Percentiles rank a stretch among this genome's conserved stretches.
These are phyloP conservation scores for Cataglyphis livida DNA, from an alignment of 2,888 invertebrate species.

Conservation along the genomic window DNA sequence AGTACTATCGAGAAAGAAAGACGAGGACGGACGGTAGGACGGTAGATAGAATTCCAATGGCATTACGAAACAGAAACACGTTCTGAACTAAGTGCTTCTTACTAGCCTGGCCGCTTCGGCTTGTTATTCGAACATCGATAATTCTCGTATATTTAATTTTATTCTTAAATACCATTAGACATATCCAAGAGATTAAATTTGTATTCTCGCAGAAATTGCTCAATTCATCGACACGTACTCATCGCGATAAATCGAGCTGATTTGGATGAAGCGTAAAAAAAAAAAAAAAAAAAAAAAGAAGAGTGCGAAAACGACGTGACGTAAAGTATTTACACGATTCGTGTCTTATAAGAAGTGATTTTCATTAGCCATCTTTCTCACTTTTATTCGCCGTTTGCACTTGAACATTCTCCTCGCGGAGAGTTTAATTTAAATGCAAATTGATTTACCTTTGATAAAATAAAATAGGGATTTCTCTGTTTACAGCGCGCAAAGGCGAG, in stretches of 20 bases:
- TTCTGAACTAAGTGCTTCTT: constrained; percentile 67
- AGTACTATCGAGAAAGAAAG: background rate
- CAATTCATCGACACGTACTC: background rate
- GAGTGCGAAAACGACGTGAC: background rate
- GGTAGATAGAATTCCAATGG: constrained; percentile 56
- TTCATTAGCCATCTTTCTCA: constrained; percentile 57
- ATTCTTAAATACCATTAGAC: constrained; percentile 48
- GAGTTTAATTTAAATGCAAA: constrained; percentile 75
- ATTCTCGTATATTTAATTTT: constrained; percentile 56
- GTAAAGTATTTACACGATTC: constrained; percentile 47
- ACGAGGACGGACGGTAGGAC: constrained; percentile 32
- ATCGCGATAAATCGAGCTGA: constrained; percentile 28
- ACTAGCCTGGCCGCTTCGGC: constrained; percentile 41
- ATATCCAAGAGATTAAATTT: background rate
- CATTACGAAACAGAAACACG: constrained; percentile 72
- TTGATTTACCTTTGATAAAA: constrained; percentile 69
- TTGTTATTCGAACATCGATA: constrained; percentile 47
- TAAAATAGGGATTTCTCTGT: constrained; percentile 56
- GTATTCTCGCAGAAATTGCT: background rate
- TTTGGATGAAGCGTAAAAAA: background rate
- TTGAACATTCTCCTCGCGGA: constrained; percentile 49
- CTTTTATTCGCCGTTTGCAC: constrained; percentile 64
- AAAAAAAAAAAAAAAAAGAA: background rate
- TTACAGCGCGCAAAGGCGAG: constrained; percentile 28
- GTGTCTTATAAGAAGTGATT: constrained; percentile 42